Conservation (phyloP, 1,140 invertebrate species). For the Adelges cooleyi region DNA sequence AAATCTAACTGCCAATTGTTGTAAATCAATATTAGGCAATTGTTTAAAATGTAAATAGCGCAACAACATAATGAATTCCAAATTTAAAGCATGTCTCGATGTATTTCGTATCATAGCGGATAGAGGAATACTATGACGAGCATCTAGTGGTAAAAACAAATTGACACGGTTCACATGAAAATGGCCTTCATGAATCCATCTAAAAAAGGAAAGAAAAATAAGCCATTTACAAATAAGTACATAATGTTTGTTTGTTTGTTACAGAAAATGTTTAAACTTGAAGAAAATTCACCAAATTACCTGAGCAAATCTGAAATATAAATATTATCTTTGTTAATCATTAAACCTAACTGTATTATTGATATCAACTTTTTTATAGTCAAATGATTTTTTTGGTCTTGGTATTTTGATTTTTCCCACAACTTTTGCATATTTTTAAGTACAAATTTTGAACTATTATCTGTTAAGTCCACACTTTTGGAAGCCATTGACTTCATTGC, state of each 20-base stretch:
- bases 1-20: not conserved
- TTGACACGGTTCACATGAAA: conserved; percentile 16
- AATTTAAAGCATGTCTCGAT: not conserved
- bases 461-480: not conserved
- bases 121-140: not conserved
- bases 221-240: no score
- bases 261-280: no score
- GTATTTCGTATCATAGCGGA: not conserved
- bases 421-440: not conserved
- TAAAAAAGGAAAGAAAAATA: not conserved
- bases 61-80: not conserved
- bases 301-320: conserved; percentile 15
- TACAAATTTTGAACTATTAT: not conserved
- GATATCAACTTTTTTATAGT: conserved; percentile 8
- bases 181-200: conserved; percentile 16
- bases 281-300: not conserved
- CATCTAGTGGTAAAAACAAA: conserved; percentile 19
- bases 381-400: not conserved
- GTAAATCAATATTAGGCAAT: conserved; percentile 1
- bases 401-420: not conserved
- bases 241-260: no score
- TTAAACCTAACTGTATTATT: conserved; percentile 3
- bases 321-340: conserved; percentile 11
- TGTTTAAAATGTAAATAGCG: not conserved
- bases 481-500: not conserved